Base-by-base conservation (phyloP, 92 coral and sea anemone species). In the Galaxea fascicularis region DNA sequence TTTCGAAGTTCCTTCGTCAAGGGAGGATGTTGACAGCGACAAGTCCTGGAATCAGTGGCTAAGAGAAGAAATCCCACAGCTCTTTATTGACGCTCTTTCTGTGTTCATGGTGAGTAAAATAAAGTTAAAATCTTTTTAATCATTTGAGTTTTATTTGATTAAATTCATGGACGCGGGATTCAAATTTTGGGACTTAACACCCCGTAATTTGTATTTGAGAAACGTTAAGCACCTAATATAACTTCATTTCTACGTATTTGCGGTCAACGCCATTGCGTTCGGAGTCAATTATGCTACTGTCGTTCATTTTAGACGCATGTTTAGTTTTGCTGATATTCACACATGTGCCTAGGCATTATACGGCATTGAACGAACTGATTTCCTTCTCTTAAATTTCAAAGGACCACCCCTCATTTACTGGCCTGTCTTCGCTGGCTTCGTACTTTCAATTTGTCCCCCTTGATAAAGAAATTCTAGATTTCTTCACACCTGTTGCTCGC, bases 31-130 rank as follows among this genome's bases (percentile, higher is more conserved):
- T 21, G 98, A 95, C 59, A 82, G 88, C 16, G 98, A 95, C 82
- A 95, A 94, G 65, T 92, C 94, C 1, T 95, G 98, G 98, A 95
- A 95, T 69, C 98, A 95, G 77, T 91, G 97, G 94, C 91, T 95
- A 2, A 90, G 97, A 45, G 95, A 93, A 49, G 95, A 95, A 68
- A 95, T 95, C 3, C 93, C 98, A 21, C 76, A 79, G 20, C 93
- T 95, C 28, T 95, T 95, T 28, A 80, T 93, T 59, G 95, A 95
- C 49, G 93, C 98, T 20, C 63, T 95, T 51, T 93, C 92, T 30
- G 94, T 86, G 20, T 95, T 95, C 12, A 60, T 21, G 25, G 11
- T 21, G 0, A 0, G 6, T 22, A 22, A 21, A 1, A 17, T 4
- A 4, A 60, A 4, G 15, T 3, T 15, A 60, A 60, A 10, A 8